phyloP scores from a whole-genome alignment of 2,888 invertebrate species.

The Blomia tropicalis region DNA sequence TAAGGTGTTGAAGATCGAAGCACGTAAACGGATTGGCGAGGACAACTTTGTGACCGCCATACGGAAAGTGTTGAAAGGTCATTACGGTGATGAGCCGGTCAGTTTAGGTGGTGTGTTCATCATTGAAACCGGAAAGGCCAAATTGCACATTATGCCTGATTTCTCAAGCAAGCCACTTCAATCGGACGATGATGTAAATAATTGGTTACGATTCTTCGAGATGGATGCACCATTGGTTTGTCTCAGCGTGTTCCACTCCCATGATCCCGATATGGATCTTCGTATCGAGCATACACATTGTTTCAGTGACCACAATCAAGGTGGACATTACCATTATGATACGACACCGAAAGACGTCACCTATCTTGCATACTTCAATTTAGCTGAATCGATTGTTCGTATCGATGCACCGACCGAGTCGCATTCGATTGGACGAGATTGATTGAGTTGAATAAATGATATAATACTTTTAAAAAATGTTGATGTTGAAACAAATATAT shows the following conservation, averaged over 20 bases:
- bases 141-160: slow-evolving; percentile 90
- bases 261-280: slow-evolving; percentile 68
- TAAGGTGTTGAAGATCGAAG: slow-evolving; percentile 54
- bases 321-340: slow-evolving; percentile 94
- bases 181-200: slow-evolving; percentile 54
- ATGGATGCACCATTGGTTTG: slow-evolving; percentile 76
- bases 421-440: slow-evolving; percentile 60
- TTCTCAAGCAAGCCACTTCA: slow-evolving; percentile 60
- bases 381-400: slow-evolving; percentile 45
- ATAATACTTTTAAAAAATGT: background rate
- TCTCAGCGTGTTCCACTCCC: slow-evolving; percentile 68
- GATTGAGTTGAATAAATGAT: background rate
- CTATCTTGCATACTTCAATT: slow-evolving; percentile 51
- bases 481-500: background rate
- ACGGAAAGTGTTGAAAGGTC: slow-evolving; percentile 41
- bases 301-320: slow-evolving; percentile 67
- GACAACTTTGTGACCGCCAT: slow-evolving; percentile 37
- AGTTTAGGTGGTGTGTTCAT: slow-evolving; percentile 79
- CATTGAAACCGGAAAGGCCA: slow-evolving; percentile 60
- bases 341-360: slow-evolving; percentile 68
- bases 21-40: slow-evolving; percentile 46
- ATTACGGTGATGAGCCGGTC: slow-evolving; percentile 53
- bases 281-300: slow-evolving; percentile 87
- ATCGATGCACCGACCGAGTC: slow-evolving; percentile 50
- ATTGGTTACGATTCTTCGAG: slow-evolving; percentile 78